phyloP scores from a whole-genome alignment of 2,113 vertebrate species.

The Polyodon spathula region DNA sequence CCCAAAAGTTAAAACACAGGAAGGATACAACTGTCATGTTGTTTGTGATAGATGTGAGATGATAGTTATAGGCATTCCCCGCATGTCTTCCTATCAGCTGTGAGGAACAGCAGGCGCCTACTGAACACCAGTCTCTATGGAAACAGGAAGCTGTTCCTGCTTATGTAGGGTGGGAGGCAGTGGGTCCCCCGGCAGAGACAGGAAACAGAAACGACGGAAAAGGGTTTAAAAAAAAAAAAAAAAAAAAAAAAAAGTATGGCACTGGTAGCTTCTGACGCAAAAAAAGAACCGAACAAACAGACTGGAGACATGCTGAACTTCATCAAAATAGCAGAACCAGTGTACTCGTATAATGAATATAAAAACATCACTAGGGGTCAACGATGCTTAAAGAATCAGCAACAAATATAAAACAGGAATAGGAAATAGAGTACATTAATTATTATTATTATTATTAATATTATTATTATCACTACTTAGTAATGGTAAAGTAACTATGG shows the following conservation, averaged over 20 bases:
- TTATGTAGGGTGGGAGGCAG: conserved; percentile 7
- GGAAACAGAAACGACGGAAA: background rate
- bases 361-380: too few species aligned
- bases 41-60: conserved; percentile 9
- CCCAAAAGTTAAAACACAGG: background rate
- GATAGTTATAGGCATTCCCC: conserved; percentile 21
- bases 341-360: too few species aligned
- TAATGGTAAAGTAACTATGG: too few species aligned
- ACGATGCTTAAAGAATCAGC: too few species aligned
- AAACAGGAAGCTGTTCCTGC: background rate
- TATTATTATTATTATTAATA: too few species aligned
- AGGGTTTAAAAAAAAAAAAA: too few species aligned
- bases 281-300: background rate
- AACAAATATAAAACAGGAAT: too few species aligned
- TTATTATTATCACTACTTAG: too few species aligned
- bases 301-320: background rate
- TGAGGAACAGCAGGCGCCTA: conserved; percentile 9
- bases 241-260: background rate
- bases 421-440: too few species aligned
- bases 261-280: background rate
- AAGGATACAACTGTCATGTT: conserved; percentile 10
- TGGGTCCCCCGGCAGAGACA: background rate
- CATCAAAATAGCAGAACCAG: background rate
- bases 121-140: background rate
- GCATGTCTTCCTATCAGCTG: conserved; percentile 17